phyloP scores from a whole-genome alignment of 2,888 invertebrate species.

The Phlogophora meticulosa region DNA sequence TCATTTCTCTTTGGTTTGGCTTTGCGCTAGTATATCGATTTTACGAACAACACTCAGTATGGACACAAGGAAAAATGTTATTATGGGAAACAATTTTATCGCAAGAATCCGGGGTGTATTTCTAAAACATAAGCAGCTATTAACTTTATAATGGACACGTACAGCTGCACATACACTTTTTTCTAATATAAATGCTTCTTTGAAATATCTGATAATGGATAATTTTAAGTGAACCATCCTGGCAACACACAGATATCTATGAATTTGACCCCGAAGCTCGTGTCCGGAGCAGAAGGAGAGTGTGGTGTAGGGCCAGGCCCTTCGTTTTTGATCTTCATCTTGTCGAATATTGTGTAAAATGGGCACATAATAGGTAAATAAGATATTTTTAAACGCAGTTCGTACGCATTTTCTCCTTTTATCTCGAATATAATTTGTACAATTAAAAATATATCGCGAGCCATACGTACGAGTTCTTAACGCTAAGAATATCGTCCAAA shows the following conservation, averaged over 20 bases:
- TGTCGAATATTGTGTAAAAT: slow-evolving; percentile 88
- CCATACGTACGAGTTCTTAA: slow-evolving; percentile 79
- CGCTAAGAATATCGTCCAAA: slow-evolving; percentile 89
- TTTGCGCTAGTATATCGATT: slow-evolving; percentile 90
- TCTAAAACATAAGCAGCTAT: neutral
- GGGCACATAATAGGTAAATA: slow-evolving; percentile 91
- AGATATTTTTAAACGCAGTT: slow-evolving; percentile 70
- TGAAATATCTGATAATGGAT: slow-evolving; percentile 30
- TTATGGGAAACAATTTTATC: slow-evolving; percentile 50
- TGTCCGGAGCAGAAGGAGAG: slow-evolving; percentile 89
- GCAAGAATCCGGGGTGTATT: slow-evolving; percentile 17
- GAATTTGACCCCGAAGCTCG: slow-evolving; percentile 91
- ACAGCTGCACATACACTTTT: neutral
- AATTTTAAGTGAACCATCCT: slow-evolving; percentile 59
- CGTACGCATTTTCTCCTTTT: slow-evolving; percentile 41
- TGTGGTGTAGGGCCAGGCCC: slow-evolving; percentile 90
- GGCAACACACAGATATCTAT: slow-evolving; percentile 89
- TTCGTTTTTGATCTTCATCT: slow-evolving; percentile 88
- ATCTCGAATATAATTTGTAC: slow-evolving; percentile 63
- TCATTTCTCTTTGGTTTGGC: slow-evolving; percentile 81
- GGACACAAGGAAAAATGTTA: slow-evolving; percentile 79
- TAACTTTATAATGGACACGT: slow-evolving; percentile 6
- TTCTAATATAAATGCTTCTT: slow-evolving; percentile 35
- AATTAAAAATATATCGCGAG: slow-evolving; percentile 83
- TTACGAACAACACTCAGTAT: slow-evolving; percentile 78